Conservation (phyloP, 2,888 invertebrate genomes). For the Ctena decussata region DNA sequence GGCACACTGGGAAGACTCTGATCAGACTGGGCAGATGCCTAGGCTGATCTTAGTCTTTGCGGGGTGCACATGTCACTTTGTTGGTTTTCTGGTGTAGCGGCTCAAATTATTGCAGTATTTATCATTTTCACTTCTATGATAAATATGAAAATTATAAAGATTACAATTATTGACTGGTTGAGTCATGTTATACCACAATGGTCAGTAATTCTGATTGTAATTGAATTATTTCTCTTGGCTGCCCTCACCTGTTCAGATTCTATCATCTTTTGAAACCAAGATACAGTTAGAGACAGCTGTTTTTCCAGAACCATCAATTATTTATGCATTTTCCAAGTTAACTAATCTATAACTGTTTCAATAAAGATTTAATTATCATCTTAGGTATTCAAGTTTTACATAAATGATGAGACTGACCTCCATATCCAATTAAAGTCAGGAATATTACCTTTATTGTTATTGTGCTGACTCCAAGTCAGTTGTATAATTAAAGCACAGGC, state of each 20-base stretch:
- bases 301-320: slow-evolving; percentile 43
- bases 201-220: background rate
- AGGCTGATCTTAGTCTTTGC: too few relatives aligned
- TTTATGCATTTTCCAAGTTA: slow-evolving; percentile 49
- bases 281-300: slow-evolving; percentile 9
- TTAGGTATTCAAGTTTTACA: slow-evolving; percentile 16
- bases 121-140: too few relatives aligned
- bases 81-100: too few relatives aligned
- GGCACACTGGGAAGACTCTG: too few relatives aligned
- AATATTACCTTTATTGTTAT: background rate
- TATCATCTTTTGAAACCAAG: background rate
- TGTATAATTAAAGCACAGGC: too few relatives aligned
- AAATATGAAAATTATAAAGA: too few relatives aligned
- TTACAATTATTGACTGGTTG: background rate
- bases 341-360: slow-evolving; percentile 56
- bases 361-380: slow-evolving; percentile 47
- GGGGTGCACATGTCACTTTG: too few relatives aligned
- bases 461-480: too few relatives aligned
- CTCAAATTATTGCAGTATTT: too few relatives aligned
- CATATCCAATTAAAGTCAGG: background rate
- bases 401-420: background rate
- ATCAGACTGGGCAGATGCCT: too few relatives aligned
- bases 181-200: background rate
- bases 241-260: background rate
- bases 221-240: background rate